Evolutionary conservation across 1,140 invertebrate species (phyloP), one percentile per base, ranked within the genome.

Genomic region (Pseudomyrmex gracilis): DNA sequence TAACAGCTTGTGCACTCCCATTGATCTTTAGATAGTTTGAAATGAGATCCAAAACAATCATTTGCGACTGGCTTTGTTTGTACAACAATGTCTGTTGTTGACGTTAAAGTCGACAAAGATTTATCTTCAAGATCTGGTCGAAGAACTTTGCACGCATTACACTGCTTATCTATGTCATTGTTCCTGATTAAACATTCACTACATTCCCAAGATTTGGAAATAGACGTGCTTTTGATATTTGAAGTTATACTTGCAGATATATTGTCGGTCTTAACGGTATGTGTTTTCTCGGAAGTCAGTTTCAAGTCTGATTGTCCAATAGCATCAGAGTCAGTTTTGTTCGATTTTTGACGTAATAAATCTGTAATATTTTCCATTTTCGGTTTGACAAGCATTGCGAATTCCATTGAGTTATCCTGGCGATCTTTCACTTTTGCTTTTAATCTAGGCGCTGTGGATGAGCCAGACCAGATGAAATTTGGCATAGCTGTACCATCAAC

Each of bases 1-100:
- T 96, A 95, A 92, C 97, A 97, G 58, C 93, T 94, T 10, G 92
- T 88, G 93, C 97, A 97, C 76, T 96, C 95, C 96, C 97, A 97
- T 71, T 94, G 94, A 83, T 94, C 93, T 2, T 90, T 73, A 49
- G 94, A 91, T 53, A 94, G 90, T 89, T 95, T 96, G 86, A 96
- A 96, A 53, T 95, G 90, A 60, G 94, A 90, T 17, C 95, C 95
- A 85, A 96, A 95, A 15, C 92, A 87, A 55, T 89, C 87, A 2
- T 74, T 77, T 9, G 10, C 45, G 1, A 57, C 43, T 3, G 53
- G 20, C 20, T 91, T 83, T 9, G 66, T 8, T 80, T 74, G 60
- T 60, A 0, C 43, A 9, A 47, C 22, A 8, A 45, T 84, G 2
- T 20, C 66, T 5, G 53, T 49, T 13, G 60, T 64, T 60, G 73